Base-by-base conservation (phyloP, 2,888 invertebrate genomes). In the Lithodes maja region DNA sequence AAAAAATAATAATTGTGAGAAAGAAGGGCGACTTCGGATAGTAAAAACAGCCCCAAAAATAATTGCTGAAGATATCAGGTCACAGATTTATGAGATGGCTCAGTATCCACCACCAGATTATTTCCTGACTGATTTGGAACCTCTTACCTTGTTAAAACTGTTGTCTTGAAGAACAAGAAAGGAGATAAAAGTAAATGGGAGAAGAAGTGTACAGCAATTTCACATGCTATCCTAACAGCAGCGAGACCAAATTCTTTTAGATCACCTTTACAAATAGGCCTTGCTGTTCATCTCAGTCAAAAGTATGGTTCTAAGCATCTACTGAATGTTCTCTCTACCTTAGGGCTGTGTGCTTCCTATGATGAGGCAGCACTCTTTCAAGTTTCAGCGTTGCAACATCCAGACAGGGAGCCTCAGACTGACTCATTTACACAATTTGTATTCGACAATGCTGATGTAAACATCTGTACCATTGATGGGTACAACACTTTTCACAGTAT, bases 221-320 rank as follows among this genome's bases (percentile, higher is more conserved):
- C 77, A 85, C 85, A 78, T 77, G 85, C 53, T 84, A 84, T 84
- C 61, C 68, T 68, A 82, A 69, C 49, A 82, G 77, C 79, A 53
- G 79, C 79, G 15, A 79, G 53, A 79, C 79, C 79, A 79, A 79
- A 79, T 79, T 79, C 79, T 17, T 79, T 53, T 53, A 79, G 33
- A 79, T 79, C 79, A 15, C 79, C 79, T 53, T 79, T 79, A 33
- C 79, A 79, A 79, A 61, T 74, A 82, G 82, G 61, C 82, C 77
- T 84, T 84, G 75, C 77, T 84, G 77, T 77, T 84, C 77, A 84
- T 75, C 79, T 79, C 50, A 69, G 86, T 80, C 81, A 81, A 86
- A 86, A 81, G 49, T 86, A 69, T 86, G 81, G 80, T 71, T 86
- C 80, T 52, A 86, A 86, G 81, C 86, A 81, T 71, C 80, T 86